Evolutionary conservation across 2,888 invertebrate genomes (phyloP).

Genomic region (Lutraria lutraria): DNA sequence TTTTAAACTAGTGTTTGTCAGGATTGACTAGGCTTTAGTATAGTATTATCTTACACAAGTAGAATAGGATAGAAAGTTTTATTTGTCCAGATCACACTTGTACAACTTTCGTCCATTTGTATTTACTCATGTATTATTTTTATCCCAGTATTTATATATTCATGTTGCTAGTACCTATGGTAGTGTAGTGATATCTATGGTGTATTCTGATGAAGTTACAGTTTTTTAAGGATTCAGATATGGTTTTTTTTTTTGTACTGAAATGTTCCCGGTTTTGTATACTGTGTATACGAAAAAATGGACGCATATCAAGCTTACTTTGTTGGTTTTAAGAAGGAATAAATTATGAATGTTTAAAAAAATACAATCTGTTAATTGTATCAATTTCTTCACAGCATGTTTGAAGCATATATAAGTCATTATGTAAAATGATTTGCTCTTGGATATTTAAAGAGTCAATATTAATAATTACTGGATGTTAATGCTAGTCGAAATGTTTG

Average conservation of each 20-base stretch:
- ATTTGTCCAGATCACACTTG: background rate
- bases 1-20: background rate
- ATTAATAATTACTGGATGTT: no score
- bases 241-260: background rate
- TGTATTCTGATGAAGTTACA: background rate
- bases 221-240: background rate
- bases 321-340: no score
- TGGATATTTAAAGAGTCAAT: no score
- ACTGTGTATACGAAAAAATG: background rate
- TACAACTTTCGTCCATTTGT: conserved; percentile 7
- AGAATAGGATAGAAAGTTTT: background rate
- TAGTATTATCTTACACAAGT: background rate
- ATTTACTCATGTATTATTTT: background rate
- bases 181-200: background rate
- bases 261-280: background rate
- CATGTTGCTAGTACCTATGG: background rate
- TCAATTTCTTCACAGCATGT: no score
- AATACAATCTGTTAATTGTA: no score
- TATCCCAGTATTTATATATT: background rate
- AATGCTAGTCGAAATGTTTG: no score
- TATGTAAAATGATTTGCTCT: no score
- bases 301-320: no score
- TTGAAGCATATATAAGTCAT: no score
- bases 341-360: no score
- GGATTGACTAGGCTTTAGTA: background rate